Base-by-base conservation (phyloP, 2,113 vertebrate genomes). In the Columbina picui region DNA sequence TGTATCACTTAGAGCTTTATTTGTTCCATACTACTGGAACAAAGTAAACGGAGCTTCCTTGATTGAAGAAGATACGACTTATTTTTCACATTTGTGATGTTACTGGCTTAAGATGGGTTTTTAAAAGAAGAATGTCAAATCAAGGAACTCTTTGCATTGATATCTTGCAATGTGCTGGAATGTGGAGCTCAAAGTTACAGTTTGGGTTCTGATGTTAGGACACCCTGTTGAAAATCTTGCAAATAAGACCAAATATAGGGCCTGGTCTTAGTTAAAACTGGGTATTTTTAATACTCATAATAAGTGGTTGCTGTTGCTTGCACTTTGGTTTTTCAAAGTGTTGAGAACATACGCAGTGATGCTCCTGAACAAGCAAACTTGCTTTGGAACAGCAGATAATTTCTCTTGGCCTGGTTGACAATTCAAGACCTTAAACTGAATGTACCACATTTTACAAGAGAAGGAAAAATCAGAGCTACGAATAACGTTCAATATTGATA, bases 51-150 rank as follows among this genome's bases (percentile, higher is more conserved):
- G 60, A 61, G 13, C 17, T 43, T 49, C 56, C 45, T 49, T 34
- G 27, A 9, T 5, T 43, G 41, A 49, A 21, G 60, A 56, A 21
- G 19, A 8, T 34, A 2, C 5, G 7, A 2, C 3, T 1, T 56
- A 1, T 22, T 64, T 39, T 29, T 60, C 81, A 32, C 19, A 18
- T 36, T 32, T 20, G 56, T n/a, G 69, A 19, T 1, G 12, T 52
- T 10, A 45, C 11, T n/a, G 18, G 26, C 17, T 68, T 20, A 29
- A 74, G 27, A 18, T 13, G 8, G 0, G 1, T 56, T 85, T 90
- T 59, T 22, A 27, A 64, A 71, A 34, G 57, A 43, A 64, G 38
- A 61, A 23, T 20, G 26, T 55, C 41, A 47, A 57, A 50, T 25
- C 32, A 55, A 79, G 20, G 36, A 81, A 9, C 12, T 57, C n/a